phyloP scores from a whole-genome alignment of 1,140 invertebrate species.

The Octopus sinensis region DNA sequence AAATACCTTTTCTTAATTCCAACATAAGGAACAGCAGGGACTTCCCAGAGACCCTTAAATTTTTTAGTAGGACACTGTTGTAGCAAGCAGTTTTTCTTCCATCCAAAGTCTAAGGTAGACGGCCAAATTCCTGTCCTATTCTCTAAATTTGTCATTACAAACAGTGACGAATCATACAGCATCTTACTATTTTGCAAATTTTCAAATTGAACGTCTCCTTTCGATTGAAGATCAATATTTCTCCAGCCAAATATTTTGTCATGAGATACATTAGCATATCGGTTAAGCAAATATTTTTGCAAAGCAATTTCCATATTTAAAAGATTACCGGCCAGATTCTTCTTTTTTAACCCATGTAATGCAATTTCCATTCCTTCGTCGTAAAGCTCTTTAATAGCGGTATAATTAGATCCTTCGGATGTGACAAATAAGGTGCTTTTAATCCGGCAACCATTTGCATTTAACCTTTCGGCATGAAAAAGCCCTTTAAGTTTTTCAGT shows the following conservation, averaged over 20 bases:
- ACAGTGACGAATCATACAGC: conserved; percentile 24
- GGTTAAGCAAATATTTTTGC: conserved; percentile 16
- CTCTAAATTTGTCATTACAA: conserved; percentile 10
- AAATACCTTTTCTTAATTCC: conserved; percentile 25
- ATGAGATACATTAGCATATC: not conserved
- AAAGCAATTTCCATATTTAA: conserved; percentile 22
- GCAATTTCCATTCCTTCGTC: conserved; percentile 23
- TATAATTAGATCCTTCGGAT: not conserved
- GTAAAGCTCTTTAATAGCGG: conserved; percentile 6
- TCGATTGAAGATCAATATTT: conserved; percentile 20
- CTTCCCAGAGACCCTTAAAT: conserved; percentile 23
- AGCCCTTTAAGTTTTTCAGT: conserved; percentile 16
- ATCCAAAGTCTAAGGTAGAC: conserved; percentile 26
- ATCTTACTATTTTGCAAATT: conserved; percentile 18
- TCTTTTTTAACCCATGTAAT: conserved; percentile 22
- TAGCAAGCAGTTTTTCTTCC: conserved; percentile 21
- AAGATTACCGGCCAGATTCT: conserved; percentile 5
- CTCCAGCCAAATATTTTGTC: conserved; percentile 16
- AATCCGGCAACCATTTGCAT: conserved; percentile 22
- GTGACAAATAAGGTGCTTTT: conserved; percentile 24
- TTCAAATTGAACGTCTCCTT: conserved; percentile 24
- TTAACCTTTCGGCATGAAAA: conserved; percentile 9
- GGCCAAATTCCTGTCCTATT: conserved; percentile 21
- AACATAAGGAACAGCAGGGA: conserved; percentile 18
- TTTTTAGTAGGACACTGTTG: conserved; percentile 22